Conservation (phyloP, 2,888 invertebrate species). For the Ametastegia equiseti region DNA sequence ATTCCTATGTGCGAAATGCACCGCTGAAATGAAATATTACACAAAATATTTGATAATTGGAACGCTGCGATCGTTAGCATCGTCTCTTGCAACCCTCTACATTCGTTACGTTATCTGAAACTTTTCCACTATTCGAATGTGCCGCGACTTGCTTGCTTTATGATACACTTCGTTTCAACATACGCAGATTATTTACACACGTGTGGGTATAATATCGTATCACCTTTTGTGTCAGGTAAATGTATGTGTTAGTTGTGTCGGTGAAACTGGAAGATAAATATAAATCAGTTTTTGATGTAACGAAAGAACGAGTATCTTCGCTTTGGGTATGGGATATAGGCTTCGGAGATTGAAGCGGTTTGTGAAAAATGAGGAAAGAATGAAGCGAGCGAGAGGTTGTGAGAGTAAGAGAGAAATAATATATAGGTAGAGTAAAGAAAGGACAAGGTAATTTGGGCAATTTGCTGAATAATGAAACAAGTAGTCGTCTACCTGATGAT, state of each 20-base stretch:
- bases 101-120: conserved; percentile 1
- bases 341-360: not conserved
- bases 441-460: conserved; percentile 11
- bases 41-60: conserved; percentile 24
- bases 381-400: not conserved
- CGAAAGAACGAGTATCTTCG: not conserved
- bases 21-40: conserved; percentile 17
- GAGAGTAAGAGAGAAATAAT: not conserved
- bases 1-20: not conserved
- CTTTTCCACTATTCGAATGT: not conserved
- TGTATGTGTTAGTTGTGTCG: not conserved
- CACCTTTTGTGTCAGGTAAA: not conserved
- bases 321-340: not conserved
- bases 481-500: conserved; percentile 14
- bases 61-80: not conserved
- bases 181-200: not conserved
- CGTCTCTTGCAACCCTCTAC: not conserved
- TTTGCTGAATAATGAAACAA: conserved; percentile 30
- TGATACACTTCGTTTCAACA: not conserved
- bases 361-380: conserved; percentile 15
- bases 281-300: not conserved
- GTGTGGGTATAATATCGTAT: not conserved
- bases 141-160: not conserved
- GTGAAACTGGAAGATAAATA: not conserved
- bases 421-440: not conserved